Evolutionary conservation across 35 echinoderm and acorn worm species (phyloP).

Genomic region (Apostichopus parvimensis): DNA sequence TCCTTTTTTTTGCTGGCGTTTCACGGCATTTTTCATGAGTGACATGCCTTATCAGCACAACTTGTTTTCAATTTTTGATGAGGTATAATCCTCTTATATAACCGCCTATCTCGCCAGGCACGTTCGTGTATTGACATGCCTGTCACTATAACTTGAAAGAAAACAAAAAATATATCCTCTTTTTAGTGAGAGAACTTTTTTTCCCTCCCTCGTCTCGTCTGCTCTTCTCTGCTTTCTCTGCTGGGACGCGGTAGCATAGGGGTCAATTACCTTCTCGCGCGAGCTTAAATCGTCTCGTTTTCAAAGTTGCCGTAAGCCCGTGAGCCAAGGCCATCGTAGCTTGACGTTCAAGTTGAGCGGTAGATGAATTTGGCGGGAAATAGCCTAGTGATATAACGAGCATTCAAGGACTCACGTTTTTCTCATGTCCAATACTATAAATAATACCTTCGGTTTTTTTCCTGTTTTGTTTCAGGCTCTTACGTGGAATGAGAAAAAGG

Average conservation of each 20-base stretch:
- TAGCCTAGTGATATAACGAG: slow-evolving; percentile 29
- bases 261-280: slow-evolving; percentile 43
- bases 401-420: slow-evolving; percentile 43
- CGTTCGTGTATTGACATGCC: slow-evolving; percentile 2
- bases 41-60: slow-evolving; percentile 25
- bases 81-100: slow-evolving; percentile 10
- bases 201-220: background rate
- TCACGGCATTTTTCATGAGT: background rate
- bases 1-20: background rate
- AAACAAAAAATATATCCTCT: background rate
- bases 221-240: background rate
- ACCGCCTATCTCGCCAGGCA: slow-evolving; percentile 9
- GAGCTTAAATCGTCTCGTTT: slow-evolving; percentile 25
- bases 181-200: background rate
- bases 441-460: slow-evolving; percentile 16
- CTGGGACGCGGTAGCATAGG: slow-evolving; percentile 2
- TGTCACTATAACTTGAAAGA: background rate
- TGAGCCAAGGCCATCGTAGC: slow-evolving; percentile 30
- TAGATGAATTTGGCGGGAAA: slow-evolving; percentile 42
- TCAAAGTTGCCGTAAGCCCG: slow-evolving; percentile 43
- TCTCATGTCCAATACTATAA: slow-evolving; percentile 26
- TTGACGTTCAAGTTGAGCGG: slow-evolving; percentile 6
- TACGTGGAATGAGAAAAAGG: background rate
- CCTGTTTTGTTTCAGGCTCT: background rate
- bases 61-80: slow-evolving; percentile 30